phyloP scores from a whole-genome alignment of 2,113 vertebrate genomes.

The Hiodon alosoides region DNA sequence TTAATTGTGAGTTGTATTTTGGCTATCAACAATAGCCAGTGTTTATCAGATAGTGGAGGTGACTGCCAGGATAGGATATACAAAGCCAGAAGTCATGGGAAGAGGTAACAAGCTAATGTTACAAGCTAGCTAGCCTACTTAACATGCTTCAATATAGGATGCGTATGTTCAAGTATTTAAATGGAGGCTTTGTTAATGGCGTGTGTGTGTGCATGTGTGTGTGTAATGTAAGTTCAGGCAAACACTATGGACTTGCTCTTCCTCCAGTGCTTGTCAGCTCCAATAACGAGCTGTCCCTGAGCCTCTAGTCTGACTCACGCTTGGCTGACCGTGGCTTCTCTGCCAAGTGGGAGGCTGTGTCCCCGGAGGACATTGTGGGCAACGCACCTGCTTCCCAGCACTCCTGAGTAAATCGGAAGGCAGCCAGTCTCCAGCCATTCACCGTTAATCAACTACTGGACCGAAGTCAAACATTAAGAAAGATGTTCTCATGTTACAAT shows the following conservation, averaged over 20 bases:
- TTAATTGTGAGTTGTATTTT: too few relatives aligned
- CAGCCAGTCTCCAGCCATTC: background rate
- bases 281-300: constrained; percentile 51
- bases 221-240: constrained; percentile 43
- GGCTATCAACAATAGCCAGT: too few relatives aligned
- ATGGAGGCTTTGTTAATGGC: too few relatives aligned
- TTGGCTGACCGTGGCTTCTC: constrained; percentile 62
- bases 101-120: too few relatives aligned
- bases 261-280: constrained; percentile 61
- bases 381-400: constrained; percentile 18
- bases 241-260: constrained; percentile 57
- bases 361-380: constrained; percentile 65
- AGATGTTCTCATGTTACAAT: background rate
- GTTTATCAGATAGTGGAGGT: too few relatives aligned
- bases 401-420: background rate
- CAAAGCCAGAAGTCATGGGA: too few relatives aligned
- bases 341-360: constrained; percentile 62
- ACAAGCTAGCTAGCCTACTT: too few relatives aligned
- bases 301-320: constrained; percentile 57
- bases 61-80: too few relatives aligned
- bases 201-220: background rate
- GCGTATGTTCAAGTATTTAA: too few relatives aligned
- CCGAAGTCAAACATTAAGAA: background rate
- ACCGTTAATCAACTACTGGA: background rate
- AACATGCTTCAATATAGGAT: too few relatives aligned